Base-by-base conservation (phyloP, 30 jellyfish, hydroid and myxozoan genomes). In the Mastigias papua region DNA sequence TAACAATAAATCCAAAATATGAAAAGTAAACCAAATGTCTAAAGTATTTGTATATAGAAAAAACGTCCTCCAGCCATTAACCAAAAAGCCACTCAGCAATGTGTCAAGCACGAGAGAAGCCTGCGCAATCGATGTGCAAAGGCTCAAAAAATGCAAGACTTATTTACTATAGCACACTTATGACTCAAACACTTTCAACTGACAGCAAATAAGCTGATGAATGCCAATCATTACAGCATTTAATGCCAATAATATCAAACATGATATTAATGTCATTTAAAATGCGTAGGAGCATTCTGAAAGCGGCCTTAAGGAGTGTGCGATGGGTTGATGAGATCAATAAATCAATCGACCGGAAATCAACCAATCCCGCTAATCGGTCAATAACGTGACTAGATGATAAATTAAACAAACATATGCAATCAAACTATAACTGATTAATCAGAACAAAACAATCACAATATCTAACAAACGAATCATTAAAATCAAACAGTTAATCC, bases 121-220 rank as follows among this genome's bases (percentile, higher is more conserved):
- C 76, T 35, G 48, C 29, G 76, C 74, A 81, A 81, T 42, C 26
- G 60, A 48, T 22, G 29, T n/a, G 33, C 76, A 69, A 61, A 76
- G 79, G 76, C 51, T 27, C 86, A 63, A 74, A 66, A 87, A 71
- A 87, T 87, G 81, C 88, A 60, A 84, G 77, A 80, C 83, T 46
- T 78, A 34, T 62, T 81, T 62, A 81, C 34, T 89, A 70, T 89
- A 63, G 93, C 97, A 81, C 91, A 81, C 97, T 80, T 89, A 89
- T 89, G 97, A 89, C 97, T 90, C 97, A 90, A 90, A 69, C 97
- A 82, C 97, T 76, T 81, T 90, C 93, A 90, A 90, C 61, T 66
- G 35, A 32, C 97, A 90, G 94, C 94, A 27, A 58, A 28, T 30
- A 90, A 63, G 94, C 97, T 90, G 97, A 27, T 81, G 97, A 76